These are phyloP conservation scores for Chrysopilus asiliformis DNA, from an alignment of 2,888 invertebrate species.

Conservation along the genomic window DNA sequence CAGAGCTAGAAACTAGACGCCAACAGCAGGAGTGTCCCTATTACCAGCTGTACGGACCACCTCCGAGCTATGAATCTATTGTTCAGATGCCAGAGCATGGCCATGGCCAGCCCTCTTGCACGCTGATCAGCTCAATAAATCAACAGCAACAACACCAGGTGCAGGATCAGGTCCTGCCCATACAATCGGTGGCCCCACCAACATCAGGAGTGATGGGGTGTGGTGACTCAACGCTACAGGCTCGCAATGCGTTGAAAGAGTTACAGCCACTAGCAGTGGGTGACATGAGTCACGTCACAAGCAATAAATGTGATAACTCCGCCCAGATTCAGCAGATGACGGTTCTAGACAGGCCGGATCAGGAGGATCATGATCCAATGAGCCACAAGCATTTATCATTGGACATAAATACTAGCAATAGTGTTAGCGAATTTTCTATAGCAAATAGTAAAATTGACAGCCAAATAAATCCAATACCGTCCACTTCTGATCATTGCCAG, in stretches of 20 bases:
- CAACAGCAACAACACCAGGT: neutral
- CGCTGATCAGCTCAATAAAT: slow-evolving; percentile 5
- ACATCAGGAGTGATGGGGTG: neutral
- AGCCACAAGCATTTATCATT: too few relatives aligned
- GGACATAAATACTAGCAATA: too few relatives aligned
- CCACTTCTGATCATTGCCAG: slow-evolving; percentile 2
- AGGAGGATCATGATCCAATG: too few relatives aligned
- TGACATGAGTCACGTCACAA: too few relatives aligned
- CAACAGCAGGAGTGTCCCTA: slow-evolving; percentile 30
- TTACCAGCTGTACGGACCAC: slow-evolving; percentile 38
- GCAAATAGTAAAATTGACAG: too few relatives aligned
- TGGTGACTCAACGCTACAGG: neutral
- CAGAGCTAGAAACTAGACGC: slow-evolving; percentile 11
- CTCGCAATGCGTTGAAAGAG: too few relatives aligned
- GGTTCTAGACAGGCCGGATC: neutral
- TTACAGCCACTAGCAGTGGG: too few relatives aligned
- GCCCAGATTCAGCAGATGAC: neutral
- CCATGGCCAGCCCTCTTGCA: slow-evolving; percentile 12
- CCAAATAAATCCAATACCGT: neutral
- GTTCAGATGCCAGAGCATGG: slow-evolving; percentile 18
- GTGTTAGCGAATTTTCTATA: too few relatives aligned
- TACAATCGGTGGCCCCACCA: neutral
- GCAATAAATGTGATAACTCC: too few relatives aligned
- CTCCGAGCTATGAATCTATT: slow-evolving; percentile 39
- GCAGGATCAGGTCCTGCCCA: neutral